Evolutionary conservation across 2,888 invertebrate genomes (phyloP), one percentile per base, ranked within the genome.

Genomic region (Nowickia ferox): DNA sequence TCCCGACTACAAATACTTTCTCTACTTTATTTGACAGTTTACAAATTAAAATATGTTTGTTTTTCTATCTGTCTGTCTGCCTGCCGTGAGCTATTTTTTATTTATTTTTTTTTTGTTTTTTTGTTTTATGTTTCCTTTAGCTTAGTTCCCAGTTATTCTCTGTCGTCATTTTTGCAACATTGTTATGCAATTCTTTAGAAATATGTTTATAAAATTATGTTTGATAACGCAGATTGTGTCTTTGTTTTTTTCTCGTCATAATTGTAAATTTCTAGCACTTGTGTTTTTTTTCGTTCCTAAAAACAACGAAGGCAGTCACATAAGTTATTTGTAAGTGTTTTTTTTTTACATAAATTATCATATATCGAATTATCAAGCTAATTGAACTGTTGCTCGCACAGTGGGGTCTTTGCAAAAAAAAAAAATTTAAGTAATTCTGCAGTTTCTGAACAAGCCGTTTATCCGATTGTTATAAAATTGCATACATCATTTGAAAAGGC

Each of bases 201-300:
- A 68, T 44, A 57, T 46, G 15, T 30, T 30, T 59, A 38, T 38
- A 40, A 61, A 53, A 30, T 51, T 42, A 22, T 42, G 42, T 38
- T 63, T 30, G 22, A 48, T 59, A 15, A 13, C n/a, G 53, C 38
- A 38, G 40, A 53, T 53, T 59, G 38, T 75, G 38, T 6, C 15
- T 46, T 55, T 66, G 46, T 46, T 9, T 15, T 48, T 69, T 61
- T 63, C 65, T 57, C 38, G 46, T 87, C 66, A 83, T 77, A 80
- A 83, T 74, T 80, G 77, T 48, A 74, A 68, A 59, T 74, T 74
- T 83, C 74, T 80, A 57, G 77, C 82, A 87, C 79, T 87, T 87
- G 82, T 66, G 77, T 61, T 77, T 83, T 83, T 80, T n/a, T 63
- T 9, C n/a, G 9, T 30, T 30, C 6, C 6, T 30, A 30, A 8